phyloP scores from a whole-genome alignment of 2,797 vertebrate genomes.

The Gastrophryne carolinensis region DNA sequence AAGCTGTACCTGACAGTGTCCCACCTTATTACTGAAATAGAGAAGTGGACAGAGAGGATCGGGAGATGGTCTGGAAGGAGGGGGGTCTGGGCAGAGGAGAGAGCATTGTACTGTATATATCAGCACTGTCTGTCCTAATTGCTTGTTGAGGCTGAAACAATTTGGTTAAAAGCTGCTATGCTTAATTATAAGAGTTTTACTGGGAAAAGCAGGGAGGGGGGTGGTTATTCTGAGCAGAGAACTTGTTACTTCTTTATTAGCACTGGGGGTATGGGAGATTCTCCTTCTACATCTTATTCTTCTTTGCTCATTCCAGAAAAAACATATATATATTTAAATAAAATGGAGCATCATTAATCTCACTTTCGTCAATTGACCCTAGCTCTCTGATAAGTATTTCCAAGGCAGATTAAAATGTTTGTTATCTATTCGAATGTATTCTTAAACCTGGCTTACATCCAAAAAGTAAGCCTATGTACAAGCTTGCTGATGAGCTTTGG shows the following conservation, averaged over 20 bases:
- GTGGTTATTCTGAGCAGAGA: slow-evolving; percentile 36
- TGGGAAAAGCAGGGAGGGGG: slow-evolving; percentile 47
- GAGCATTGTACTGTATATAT: slow-evolving; percentile 48
- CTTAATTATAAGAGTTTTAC: slow-evolving; percentile 73
- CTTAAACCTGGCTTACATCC: too few species aligned
- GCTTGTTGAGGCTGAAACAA: slow-evolving; percentile 71
- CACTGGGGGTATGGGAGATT: slow-evolving; percentile 41
- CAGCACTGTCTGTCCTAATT: slow-evolving; percentile 69
- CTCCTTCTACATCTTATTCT: slow-evolving; percentile 27
- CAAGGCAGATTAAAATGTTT: neutral
- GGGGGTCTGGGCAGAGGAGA: slow-evolving; percentile 21
- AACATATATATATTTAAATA: slow-evolving; percentile 30
- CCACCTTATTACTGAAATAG: neutral
- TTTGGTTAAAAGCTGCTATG: slow-evolving; percentile 74
- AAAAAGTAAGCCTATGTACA: too few species aligned
- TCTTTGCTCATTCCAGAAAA: slow-evolving; percentile 26
- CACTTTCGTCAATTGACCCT: neutral
- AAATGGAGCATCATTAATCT: slow-evolving; percentile 3
- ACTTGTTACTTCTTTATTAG: slow-evolving; percentile 52
- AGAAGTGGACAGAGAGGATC: slow-evolving; percentile 22
- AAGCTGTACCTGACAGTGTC: neutral
- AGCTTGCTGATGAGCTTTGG: too few species aligned
- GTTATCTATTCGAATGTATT: neutral
- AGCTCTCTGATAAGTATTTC: neutral
- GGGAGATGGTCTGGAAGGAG: neutral